phyloP scores from a whole-genome alignment of 1,140 invertebrate species.

The Andrena cerasifolii region DNA sequence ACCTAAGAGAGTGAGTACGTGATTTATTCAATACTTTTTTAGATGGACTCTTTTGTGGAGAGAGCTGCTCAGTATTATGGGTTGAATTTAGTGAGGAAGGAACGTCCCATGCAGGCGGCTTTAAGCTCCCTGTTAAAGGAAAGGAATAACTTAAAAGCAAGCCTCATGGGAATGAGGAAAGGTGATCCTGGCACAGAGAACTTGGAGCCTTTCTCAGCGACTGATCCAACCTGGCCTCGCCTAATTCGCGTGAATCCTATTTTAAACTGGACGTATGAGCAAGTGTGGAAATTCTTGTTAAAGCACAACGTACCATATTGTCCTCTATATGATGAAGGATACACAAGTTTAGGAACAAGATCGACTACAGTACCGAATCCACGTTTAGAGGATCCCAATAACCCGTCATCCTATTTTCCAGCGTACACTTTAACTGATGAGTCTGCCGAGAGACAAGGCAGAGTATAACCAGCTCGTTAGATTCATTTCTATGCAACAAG shows the following conservation, averaged over 20 bases:
- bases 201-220: conserved; percentile 83
- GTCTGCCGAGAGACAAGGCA: conserved; percentile 88
- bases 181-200: conserved; percentile 91
- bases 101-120: conserved; percentile 88
- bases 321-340: conserved; percentile 93
- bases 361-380: conserved; percentile 92
- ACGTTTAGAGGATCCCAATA: conserved; percentile 83
- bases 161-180: conserved; percentile 93
- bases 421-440: conserved; percentile 90
- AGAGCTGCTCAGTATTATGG: conserved; percentile 88
- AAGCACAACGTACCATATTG: conserved; percentile 93
- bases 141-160: conserved; percentile 88
- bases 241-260: conserved; percentile 94
- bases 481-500: background rate
- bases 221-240: conserved; percentile 93
- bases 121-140: conserved; percentile 85
- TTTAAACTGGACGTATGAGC: conserved; percentile 93
- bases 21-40: background rate
- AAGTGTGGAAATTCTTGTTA: conserved; percentile 95
- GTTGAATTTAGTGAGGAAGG: conserved; percentile 87
- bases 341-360: conserved; percentile 92
- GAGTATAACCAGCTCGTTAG: conserved; percentile 72
- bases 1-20: no score
- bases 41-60: conserved; percentile 92
- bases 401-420: conserved; percentile 86